A percentile compares a stretch with the other conserved stretches of the same genome.
Evolutionary conservation across 2,113 vertebrate genomes (phyloP).

Genomic region (Mesocricetus auratus): DNA sequence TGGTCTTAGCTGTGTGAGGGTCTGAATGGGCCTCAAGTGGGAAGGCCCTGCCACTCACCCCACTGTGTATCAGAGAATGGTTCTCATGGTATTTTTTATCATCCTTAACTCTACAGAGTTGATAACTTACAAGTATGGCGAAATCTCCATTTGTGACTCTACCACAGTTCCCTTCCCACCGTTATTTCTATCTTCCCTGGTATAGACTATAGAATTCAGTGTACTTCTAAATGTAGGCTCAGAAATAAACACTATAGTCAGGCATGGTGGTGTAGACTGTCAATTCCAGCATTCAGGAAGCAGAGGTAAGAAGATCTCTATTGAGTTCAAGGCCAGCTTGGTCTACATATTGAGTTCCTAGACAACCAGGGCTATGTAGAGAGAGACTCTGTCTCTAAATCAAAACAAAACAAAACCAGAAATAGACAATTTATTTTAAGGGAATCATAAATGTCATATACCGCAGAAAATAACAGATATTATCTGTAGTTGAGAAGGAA

Average conservation of each 20-base stretch:
- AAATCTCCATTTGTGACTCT: not conserved
- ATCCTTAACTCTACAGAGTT: not conserved
- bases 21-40: not conserved
- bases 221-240: not conserved
- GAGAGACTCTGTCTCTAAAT: not conserved
- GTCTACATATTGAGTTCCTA: not conserved
- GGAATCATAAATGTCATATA: slow-evolving; percentile 27
- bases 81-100: too few species aligned
- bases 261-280: not conserved
- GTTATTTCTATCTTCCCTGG: not conserved
- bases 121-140: not conserved
- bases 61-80: not conserved
- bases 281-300: not conserved
- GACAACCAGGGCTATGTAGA: not conserved
- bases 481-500: not conserved
- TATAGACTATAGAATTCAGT: not conserved
- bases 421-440: slow-evolving; percentile 46
- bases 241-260: slow-evolving; percentile 5
- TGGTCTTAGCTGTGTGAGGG: not conserved
- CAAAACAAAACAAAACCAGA: not conserved
- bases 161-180: not conserved
- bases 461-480: not conserved
- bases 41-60: too few species aligned
- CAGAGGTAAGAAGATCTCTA: not conserved
- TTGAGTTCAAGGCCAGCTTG: not conserved